Evolutionary conservation across 2,113 vertebrate genomes (phyloP), one percentile per base, ranked within the genome.

Genomic region (Grus americana): DNA sequence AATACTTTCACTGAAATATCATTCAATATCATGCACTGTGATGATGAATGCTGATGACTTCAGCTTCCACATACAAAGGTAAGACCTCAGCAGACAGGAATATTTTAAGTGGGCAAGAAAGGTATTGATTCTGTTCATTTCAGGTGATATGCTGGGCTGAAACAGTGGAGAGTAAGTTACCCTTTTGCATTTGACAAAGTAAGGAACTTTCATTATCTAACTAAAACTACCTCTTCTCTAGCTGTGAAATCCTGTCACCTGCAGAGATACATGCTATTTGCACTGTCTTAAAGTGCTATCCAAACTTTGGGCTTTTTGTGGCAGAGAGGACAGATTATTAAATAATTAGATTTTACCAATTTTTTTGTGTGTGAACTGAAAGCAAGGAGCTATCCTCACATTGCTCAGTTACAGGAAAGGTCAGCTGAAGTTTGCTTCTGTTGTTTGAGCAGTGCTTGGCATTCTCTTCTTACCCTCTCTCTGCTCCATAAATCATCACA

Each of bases 391-490:
- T 72, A 78, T 82, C 20, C 40, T 63, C 66, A 47, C 47, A 61
- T 52, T 82, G 19, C 32, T 65, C 46, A 87, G 74, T 65, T 92
- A 74, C 20, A 59, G 44, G 27, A 93, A 96, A 95, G 68, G 44
- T 89, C 82, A 95, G 20, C 38, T 88, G 78, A 95, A 90, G 42
- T 90, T 92, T 81, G 20, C 17, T 66, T 80, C 55, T 70, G 59
- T 72, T 95, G 58, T 92, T 62, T 93, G 76, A 95, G 49, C 9
- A 79, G 44, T 40, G 36, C 70, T 95, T 93, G 84, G 76, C 82
- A 76, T 66, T 91, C 46, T 78, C 57, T 93, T 79, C 34, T 81
- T 94, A 54, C n/a, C 29, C 18, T 47, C 76, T 79, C 52, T 93
- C 59, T 89, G 61, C 58, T 88, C 73, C 58, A 87, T 84, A 94